Conservation (phyloP, 2,113 vertebrate species). For the Glaucidium brasilianum region DNA sequence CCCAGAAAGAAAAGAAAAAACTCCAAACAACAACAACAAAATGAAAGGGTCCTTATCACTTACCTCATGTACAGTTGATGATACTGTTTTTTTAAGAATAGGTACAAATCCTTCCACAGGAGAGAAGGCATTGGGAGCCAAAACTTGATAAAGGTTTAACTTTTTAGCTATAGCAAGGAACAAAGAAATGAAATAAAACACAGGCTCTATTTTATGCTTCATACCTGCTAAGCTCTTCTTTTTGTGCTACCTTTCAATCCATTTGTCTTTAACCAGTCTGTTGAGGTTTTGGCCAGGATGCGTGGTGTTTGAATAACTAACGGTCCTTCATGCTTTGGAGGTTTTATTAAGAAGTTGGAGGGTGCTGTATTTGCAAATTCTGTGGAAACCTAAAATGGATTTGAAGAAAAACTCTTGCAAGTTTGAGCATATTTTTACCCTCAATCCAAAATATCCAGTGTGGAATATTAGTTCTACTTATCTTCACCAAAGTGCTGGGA, state of each 20-base stretch:
- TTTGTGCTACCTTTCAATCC: slow-evolving; percentile 78
- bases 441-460: neutral
- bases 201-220: neutral
- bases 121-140: slow-evolving; percentile 79
- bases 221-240: neutral
- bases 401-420: neutral
- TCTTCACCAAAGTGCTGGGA: neutral
- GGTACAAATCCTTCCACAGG: slow-evolving; percentile 79
- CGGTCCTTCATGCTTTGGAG: slow-evolving; percentile 49
- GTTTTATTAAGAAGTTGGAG: slow-evolving; percentile 46
- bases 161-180: slow-evolving; percentile 74
- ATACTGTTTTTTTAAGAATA: slow-evolving; percentile 79
- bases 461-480: neutral
- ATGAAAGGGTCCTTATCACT: neutral
- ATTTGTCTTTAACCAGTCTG: slow-evolving; percentile 78
- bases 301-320: slow-evolving; percentile 71
- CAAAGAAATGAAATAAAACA: neutral
- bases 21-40: neutral
- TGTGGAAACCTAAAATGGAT: slow-evolving; percentile 62
- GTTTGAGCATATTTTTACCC: neutral
- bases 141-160: slow-evolving; percentile 80
- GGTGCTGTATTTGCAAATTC: slow-evolving; percentile 30
- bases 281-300: slow-evolving; percentile 69
- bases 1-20: neutral
- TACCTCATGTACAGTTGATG: slow-evolving; percentile 79